Base-by-base conservation (phyloP, 1,140 invertebrate genomes). In the Bombus haemorrhoidalis region DNA sequence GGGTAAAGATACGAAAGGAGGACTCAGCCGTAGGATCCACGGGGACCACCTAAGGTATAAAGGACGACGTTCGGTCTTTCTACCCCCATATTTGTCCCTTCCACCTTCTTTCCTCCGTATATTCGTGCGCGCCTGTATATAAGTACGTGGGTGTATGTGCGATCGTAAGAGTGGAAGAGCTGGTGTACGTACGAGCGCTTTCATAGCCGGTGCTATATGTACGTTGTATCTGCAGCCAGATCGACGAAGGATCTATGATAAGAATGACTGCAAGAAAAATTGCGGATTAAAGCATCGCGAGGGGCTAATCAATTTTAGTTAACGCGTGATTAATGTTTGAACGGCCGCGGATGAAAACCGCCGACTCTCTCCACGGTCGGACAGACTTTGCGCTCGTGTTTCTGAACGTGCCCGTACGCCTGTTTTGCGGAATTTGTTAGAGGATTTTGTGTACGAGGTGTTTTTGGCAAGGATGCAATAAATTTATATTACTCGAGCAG, bases 11-110 rank as follows among this genome's bases (percentile, higher is more conserved):
- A 94, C 92, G 93, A 93, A 93, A 94, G 92, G 92, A 93, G 91
- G 90, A 93, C 92, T 92, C 89, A 91, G 92, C 91, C 90, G 41
- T 77, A 92, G 93, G 91, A 94, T 94, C 92, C 91, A 93, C 91
- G 89, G 93, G 92, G 93, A 93, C 93, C 92, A 93, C 92, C 91
- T 92, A 93, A 93, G 92, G 93, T 94, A 94, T 94, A 93, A 93
- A 94, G 91, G 93, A 94, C 92, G 93, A 92, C 89, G 92, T 90
- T 90, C 86, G 91, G 87, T 92, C 90, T 88, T 85, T 86, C 87
- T 83, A 81, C 86, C 90, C 86, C 88, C 90, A 89, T 92, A 92
- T 92, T 91, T 91, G 88, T 88, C 86, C 90, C 88, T 83, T 75
- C 86, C 81, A 72, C 77, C 15, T 79, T 86, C 89, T 53, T 72